These are phyloP conservation scores for Silurus aristotelis DNA, from an alignment of 2,797 vertebrate species.

Conservation along the genomic window DNA sequence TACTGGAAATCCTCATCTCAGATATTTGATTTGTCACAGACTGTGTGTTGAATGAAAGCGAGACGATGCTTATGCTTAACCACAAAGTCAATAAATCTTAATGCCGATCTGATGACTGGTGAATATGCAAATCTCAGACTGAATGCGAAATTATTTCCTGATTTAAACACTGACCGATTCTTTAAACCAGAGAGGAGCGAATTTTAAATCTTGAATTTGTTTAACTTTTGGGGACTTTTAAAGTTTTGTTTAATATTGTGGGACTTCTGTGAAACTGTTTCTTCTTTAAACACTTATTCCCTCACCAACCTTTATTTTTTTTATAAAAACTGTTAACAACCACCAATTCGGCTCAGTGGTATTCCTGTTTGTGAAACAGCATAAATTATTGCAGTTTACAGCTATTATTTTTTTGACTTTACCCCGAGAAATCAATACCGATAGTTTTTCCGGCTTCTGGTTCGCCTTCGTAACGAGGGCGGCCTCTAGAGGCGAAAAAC, in stretches of 20 bases:
- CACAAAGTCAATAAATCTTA: not conserved
- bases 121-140: not conserved
- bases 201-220: not conserved
- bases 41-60: not conserved
- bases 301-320: not conserved
- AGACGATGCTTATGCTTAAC: not conserved
- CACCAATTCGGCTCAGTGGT: not conserved
- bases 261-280: not conserved
- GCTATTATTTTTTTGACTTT: too few species aligned
- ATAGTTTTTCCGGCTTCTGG: too few species aligned
- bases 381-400: not conserved
- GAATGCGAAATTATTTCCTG: not conserved
- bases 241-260: not conserved
- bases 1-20: too few species aligned
- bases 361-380: not conserved
- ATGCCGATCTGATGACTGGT: not conserved
- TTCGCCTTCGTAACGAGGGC: too few species aligned
- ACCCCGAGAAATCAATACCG: too few species aligned
- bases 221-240: not conserved
- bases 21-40: not conserved
- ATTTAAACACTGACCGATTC: too few species aligned
- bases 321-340: not conserved
- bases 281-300: not conserved
- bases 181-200: not conserved
- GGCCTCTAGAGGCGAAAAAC: too few species aligned